Conservation (phyloP, 2,888 invertebrate genomes). For the Anthophora plumipes region DNA sequence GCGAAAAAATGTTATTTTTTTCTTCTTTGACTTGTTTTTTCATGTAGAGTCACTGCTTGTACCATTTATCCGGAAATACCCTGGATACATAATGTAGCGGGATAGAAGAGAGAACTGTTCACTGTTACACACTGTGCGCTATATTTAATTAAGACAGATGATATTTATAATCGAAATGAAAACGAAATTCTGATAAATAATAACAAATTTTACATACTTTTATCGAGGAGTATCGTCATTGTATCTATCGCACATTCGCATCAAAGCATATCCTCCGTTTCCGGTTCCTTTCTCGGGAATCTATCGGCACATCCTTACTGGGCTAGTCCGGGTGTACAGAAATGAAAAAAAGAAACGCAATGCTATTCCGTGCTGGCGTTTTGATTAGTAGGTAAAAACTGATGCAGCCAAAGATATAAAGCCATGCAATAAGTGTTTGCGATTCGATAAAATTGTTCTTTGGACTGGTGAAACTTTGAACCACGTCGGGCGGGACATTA, state of each 20-base stretch:
- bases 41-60: no score
- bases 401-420: not conserved
- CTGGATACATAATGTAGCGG: not conserved
- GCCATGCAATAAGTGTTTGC: not conserved
- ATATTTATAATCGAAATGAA: not conserved
- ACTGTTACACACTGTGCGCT: slow-evolving; percentile 11
- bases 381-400: not conserved
- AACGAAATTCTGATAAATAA: slow-evolving; percentile 25
- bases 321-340: not conserved
- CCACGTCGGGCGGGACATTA: slow-evolving; percentile 39
- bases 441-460: slow-evolving; percentile 11
- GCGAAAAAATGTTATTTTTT: no score
- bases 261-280: slow-evolving; percentile 1
- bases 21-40: no score
- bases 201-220: no score
- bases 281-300: not conserved
- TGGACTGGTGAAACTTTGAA: slow-evolving; percentile 16
- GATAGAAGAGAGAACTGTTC: slow-evolving; percentile 24
- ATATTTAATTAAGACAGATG: not conserved
- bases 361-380: not conserved
- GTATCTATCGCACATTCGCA: not conserved
- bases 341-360: not conserved
- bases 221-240: not conserved
- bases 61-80: no score
- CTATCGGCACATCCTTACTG: not conserved